These are phyloP conservation scores for Antechinus stuartii DNA, from an alignment of 2,113 vertebrate genomes.

Conservation along the genomic window DNA sequence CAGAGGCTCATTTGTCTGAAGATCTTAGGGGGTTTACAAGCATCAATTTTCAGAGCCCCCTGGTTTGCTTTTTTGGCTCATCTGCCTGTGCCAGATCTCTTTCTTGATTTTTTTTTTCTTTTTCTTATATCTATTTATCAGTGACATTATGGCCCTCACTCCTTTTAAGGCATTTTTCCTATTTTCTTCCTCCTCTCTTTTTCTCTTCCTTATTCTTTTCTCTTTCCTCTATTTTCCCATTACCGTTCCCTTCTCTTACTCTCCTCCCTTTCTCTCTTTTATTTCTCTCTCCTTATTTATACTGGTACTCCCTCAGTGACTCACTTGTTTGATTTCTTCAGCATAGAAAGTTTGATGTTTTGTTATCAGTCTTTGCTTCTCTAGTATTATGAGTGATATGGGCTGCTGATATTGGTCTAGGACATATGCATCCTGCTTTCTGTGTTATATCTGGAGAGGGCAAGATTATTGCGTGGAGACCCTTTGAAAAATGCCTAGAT, in stretches of 20 bases:
- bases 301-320: background rate
- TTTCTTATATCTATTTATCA: background rate
- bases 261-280: background rate
- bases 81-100: background rate
- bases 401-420: background rate
- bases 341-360: background rate
- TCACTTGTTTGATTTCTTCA: background rate
- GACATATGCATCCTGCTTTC: background rate
- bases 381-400: background rate
- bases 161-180: background rate
- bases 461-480: background rate
- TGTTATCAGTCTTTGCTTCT: background rate
- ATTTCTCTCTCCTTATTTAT: background rate
- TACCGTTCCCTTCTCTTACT: background rate
- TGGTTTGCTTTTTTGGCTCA: background rate
- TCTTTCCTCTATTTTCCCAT: conserved; percentile 12
- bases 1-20: conserved; percentile 6
- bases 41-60: background rate
- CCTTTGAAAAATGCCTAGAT: background rate
- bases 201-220: background rate
- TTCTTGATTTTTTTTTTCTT: background rate
- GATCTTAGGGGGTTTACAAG: background rate
- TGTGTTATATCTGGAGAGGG: background rate
- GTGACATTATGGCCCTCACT: background rate
- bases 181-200: conserved; percentile 3